These are phyloP conservation scores for Orchesellides sinensis DNA, from an alignment of 2,888 invertebrate species.

Conservation along the genomic window DNA sequence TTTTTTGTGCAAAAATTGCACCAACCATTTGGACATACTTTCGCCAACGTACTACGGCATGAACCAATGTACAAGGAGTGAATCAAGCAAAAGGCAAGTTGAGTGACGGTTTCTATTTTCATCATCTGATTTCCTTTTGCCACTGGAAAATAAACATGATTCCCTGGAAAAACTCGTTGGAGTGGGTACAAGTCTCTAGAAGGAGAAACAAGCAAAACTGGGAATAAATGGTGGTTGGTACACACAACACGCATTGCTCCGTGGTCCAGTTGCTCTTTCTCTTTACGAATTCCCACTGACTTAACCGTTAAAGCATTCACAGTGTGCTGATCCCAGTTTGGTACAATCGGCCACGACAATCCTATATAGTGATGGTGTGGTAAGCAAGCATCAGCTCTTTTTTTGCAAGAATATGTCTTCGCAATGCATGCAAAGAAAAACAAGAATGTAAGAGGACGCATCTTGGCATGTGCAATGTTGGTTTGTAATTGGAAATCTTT, in stretches of 20 bases:
- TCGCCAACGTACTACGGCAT: background rate
- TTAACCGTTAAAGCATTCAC: background rate
- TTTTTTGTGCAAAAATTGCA: constrained; percentile 5
- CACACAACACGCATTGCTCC: constrained; percentile 36
- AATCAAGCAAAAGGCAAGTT: background rate
- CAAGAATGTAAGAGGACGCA: constrained; percentile 49
- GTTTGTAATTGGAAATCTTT: constrained; percentile 30
- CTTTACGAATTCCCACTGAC: constrained; percentile 41
- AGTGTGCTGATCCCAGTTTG: background rate
- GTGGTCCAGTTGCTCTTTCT: constrained; percentile 30
- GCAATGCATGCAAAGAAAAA: background rate
- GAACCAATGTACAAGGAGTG: background rate
- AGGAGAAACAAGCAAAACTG: constrained; percentile 24
- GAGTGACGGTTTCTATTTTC: constrained; percentile 19
- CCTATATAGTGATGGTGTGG: background rate
- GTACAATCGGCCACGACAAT: background rate
- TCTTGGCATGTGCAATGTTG: constrained; percentile 66
- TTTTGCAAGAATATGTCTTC: background rate
- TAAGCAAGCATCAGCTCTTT: background rate
- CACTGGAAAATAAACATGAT: background rate
- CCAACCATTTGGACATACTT: background rate
- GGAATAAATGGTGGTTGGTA: constrained; percentile 9
- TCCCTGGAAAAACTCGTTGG: constrained; percentile 30
- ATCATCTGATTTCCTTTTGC: constrained; percentile 20
- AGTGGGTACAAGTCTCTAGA: constrained; percentile 24